Conservation (phyloP, 1,140 invertebrate species). For the Homalodisca vitripennis region DNA sequence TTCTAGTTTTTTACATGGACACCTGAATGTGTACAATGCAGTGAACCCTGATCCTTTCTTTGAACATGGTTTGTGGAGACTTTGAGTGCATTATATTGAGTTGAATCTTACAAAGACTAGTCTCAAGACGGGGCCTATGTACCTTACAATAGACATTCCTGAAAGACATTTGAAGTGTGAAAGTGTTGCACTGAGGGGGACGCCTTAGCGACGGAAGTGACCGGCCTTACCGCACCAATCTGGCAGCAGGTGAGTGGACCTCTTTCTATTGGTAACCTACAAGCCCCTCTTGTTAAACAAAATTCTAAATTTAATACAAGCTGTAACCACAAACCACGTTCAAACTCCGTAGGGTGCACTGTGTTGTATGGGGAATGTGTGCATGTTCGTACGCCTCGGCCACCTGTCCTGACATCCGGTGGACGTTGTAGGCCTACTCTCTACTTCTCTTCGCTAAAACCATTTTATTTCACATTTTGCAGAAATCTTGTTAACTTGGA, state of each 20-base stretch:
- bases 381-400: not conserved
- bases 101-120: not conserved
- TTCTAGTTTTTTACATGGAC: slow-evolving; percentile 5
- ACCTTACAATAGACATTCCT: slow-evolving; percentile 4
- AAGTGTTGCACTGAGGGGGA: not conserved
- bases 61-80: slow-evolving; percentile 23
- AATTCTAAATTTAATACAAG: slow-evolving; percentile 19
- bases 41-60: slow-evolving; percentile 6
- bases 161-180: slow-evolving; percentile 13
- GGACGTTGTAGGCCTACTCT: too few relatives aligned
- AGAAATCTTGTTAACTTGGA: too few relatives aligned
- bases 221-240: not conserved
- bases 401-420: not conserved
- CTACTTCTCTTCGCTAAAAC: too few relatives aligned
- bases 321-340: slow-evolving; percentile 26
- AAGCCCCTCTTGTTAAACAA: slow-evolving; percentile 12
- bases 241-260: not conserved
- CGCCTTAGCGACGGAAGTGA: not conserved
- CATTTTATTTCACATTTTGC: too few relatives aligned
- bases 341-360: slow-evolving; percentile 19
- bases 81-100: not conserved
- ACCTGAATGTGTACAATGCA: slow-evolving; percentile 16
- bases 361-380: slow-evolving; percentile 2
- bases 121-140: not conserved
- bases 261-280: slow-evolving; percentile 21